Evolutionary conservation across 2,113 vertebrate species (phyloP), one percentile per base, ranked within the genome.

Genomic region (Perca fluviatilis): DNA sequence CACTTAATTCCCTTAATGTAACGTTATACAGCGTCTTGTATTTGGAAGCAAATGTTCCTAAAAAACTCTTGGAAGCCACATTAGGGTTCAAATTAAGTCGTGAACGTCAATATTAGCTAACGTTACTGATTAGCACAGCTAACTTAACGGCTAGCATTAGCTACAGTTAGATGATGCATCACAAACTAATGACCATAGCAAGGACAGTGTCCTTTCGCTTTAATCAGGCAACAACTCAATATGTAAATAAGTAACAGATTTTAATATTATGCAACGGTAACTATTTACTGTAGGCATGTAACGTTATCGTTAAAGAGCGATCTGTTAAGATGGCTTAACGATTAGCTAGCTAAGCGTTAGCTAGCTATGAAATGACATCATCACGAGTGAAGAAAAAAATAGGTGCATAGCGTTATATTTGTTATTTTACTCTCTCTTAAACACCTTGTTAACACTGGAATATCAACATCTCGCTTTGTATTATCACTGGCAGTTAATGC

Each of bases 281-380:
- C 21, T 4, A 21, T 1, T 25, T 10, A 5, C 23, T 18, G 5
- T 16, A 6, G 8, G 2, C 2, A 13, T 46, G 40, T 25, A 23
- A 18, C 11, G 10, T 18, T 25, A 33, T 21, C 11, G 13, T 18
- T 30, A 13, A 25, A 51, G 5, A 78, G 12, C 25, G 51, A 79
- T 15, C 23, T 67, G 47, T 82, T 43, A 27, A 14, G 61, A 70
- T 86, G 86, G 60, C 67, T 79, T 76, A 49, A 51, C 25, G 6
- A 60, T 6, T 5, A 27, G 27, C 27, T 5, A 27, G 27, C 27
- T 27, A 7, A 40, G 21, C 14, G 67, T 60, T 40, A 65, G 81
- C 90, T 74, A 65, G 85, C 86, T 74, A 69, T 11, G 61, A 68
- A 74, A 92, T 93, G 89, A 93, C 92, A 91, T 92, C 91, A 92